Conservation (phyloP, 1,140 invertebrate species). For the Agrilus planipennis region DNA sequence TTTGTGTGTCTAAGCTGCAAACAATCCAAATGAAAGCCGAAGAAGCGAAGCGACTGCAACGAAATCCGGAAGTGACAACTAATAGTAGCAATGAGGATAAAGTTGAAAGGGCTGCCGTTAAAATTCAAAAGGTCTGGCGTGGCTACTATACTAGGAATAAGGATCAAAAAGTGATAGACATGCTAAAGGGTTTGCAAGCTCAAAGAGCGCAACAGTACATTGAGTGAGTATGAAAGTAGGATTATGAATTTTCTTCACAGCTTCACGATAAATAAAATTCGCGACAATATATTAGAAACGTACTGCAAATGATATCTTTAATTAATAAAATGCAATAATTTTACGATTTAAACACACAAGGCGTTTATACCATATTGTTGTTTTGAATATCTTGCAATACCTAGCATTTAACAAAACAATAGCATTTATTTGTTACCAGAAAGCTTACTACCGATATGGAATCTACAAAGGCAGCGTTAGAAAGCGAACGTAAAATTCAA, state of each 20-base stretch:
- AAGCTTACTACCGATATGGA: slow-evolving; percentile 70
- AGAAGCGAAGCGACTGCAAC: slow-evolving; percentile 38
- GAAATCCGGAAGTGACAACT: slow-evolving; percentile 34
- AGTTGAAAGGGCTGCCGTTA: slow-evolving; percentile 46
- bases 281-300: no score
- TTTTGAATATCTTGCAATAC: no score
- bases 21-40: slow-evolving; percentile 43
- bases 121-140: slow-evolving; percentile 80
- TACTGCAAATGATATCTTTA: no score
- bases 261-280: no score
- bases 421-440: no score
- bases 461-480: slow-evolving; percentile 64
- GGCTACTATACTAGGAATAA: slow-evolving; percentile 72
- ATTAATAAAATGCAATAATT: no score
- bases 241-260: no score
- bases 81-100: slow-evolving; percentile 28
- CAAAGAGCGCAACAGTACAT: slow-evolving; percentile 76
- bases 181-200: slow-evolving; percentile 66
- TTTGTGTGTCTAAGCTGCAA: slow-evolving; percentile 47
- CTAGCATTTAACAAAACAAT: no score
- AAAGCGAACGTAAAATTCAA: slow-evolving; percentile 76
- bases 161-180: slow-evolving; percentile 57
- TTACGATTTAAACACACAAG: no score
- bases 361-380: no score
- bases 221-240: no score